A percentile compares a stretch with the other conserved stretches of the same genome.
Conservation (phyloP, 2,113 vertebrate species). For the Geococcyx californianus region DNA sequence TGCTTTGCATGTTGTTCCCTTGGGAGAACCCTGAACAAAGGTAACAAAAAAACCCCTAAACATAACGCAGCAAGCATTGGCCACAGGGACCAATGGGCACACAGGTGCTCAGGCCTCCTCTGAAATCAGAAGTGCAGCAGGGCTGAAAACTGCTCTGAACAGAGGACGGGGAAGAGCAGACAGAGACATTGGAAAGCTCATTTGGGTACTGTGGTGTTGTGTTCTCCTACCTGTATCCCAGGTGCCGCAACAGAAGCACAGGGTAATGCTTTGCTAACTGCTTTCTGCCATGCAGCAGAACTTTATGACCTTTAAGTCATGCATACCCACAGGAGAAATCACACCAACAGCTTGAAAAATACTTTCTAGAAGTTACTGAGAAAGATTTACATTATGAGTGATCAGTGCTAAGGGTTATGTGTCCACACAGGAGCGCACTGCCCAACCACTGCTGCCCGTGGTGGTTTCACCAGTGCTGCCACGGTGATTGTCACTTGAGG, state of each 20-base stretch:
- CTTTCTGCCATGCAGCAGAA: neutral
- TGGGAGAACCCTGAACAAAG: neutral
- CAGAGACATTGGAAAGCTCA: neutral
- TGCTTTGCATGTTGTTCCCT: neutral
- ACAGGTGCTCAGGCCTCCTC: neutral
- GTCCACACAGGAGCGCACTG: neutral
- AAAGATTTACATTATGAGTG: neutral
- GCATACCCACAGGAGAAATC: neutral
- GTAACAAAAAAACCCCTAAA: neutral
- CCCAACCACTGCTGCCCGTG: neutral
- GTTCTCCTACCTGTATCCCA: neutral
- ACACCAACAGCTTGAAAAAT: neutral
- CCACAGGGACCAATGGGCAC: neutral
- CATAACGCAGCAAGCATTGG: neutral
- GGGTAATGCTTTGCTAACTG: neutral
- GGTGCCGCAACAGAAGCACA: neutral
- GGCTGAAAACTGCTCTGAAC: neutral
- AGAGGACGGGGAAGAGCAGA: neutral
- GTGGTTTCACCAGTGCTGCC: neutral
- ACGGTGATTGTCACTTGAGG: neutral
- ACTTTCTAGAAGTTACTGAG: neutral
- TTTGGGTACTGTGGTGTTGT: neutral
- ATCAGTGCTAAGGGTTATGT: neutral
- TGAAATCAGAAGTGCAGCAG: neutral
- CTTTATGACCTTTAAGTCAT: neutral